A percentile compares a stretch with the other conserved stretches of the same genome.
Conservation (phyloP, 2,888 invertebrate species). For the Diplolepis rosae region DNA sequence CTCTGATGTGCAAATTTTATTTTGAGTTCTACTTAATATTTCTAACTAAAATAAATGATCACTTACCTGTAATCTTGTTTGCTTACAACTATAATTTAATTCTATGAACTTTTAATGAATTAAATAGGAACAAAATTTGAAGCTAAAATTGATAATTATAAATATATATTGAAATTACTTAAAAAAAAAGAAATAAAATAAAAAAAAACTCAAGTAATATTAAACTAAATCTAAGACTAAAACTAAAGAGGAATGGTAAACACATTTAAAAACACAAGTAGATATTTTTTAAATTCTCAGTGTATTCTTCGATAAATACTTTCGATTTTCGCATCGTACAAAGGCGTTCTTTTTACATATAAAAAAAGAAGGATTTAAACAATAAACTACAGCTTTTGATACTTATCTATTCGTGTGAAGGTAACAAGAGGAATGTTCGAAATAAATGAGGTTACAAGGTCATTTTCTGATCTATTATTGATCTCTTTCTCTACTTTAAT, state of each 20-base stretch:
- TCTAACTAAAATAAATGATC: not conserved
- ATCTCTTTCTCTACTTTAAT: constrained; percentile 29
- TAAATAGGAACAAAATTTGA: not conserved
- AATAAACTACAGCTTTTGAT: constrained; percentile 42
- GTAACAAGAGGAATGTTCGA: constrained; percentile 50
- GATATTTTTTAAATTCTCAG: constrained; percentile 54
- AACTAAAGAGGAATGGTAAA: not conserved
- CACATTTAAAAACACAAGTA: constrained; percentile 14
- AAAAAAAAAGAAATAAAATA: not conserved
- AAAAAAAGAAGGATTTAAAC: constrained; percentile 41
- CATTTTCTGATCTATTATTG: constrained; percentile 13
- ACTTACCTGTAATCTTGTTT: not conserved
- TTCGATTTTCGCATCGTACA: constrained; percentile 62
- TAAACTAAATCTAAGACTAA: not conserved
- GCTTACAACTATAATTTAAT: not conserved
- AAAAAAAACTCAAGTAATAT: no score
- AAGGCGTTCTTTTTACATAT: constrained; percentile 53
- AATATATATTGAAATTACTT: not conserved
- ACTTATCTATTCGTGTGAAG: constrained; percentile 43
- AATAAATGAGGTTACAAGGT: constrained; percentile 29
- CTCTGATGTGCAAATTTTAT: not conserved
- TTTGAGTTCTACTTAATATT: not conserved
- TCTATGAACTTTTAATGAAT: not conserved
- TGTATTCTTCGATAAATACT: constrained; percentile 65
- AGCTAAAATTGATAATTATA: not conserved